A percentile compares a stretch with the other conserved stretches of the same genome.
phyloP scores from a whole-genome alignment of 1,140 invertebrate genomes.

The Penaeus chinensis region DNA sequence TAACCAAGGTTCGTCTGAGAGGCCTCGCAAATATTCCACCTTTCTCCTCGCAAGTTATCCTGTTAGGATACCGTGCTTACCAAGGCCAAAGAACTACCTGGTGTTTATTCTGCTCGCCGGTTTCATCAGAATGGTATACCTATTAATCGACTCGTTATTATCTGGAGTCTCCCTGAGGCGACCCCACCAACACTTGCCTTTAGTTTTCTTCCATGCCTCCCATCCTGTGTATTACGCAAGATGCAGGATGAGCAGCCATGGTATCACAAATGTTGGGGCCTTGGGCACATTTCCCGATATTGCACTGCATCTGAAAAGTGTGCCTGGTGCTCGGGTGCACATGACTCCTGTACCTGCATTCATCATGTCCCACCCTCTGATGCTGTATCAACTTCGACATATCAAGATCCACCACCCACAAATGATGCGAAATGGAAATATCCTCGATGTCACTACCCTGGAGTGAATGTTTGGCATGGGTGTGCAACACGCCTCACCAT shows the following conservation, averaged over 20 bases:
- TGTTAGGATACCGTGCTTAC: too few relatives aligned
- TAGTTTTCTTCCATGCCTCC: slow-evolving; percentile 25
- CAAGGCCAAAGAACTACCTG: too few relatives aligned
- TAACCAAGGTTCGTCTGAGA: too few relatives aligned
- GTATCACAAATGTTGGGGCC: slow-evolving; percentile 10
- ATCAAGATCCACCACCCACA: too few relatives aligned
- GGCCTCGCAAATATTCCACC: too few relatives aligned
- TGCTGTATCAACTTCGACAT: not conserved
- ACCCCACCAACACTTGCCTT: not conserved
- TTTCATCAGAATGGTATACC: too few relatives aligned
- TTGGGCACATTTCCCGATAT: slow-evolving; percentile 33
- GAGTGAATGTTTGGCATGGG: slow-evolving; percentile 23
- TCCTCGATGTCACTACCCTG: slow-evolving; percentile 1
- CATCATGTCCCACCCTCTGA: not conserved
- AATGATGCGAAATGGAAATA: slow-evolving; percentile 17
- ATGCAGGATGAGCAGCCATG: not conserved
- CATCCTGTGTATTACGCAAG: slow-evolving; percentile 3
- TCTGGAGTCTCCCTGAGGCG: not conserved
- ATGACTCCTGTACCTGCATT: not conserved
- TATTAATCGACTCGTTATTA: too few relatives aligned
- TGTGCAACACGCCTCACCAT: not conserved
- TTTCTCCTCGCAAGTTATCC: too few relatives aligned
- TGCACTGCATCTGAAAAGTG: slow-evolving; percentile 4
- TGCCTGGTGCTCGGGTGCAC: too few relatives aligned
- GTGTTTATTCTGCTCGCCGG: too few relatives aligned